These are phyloP conservation scores for Mastomys natalensis DNA, from an alignment of 2,113 vertebrate genomes.

Conservation along the genomic window DNA sequence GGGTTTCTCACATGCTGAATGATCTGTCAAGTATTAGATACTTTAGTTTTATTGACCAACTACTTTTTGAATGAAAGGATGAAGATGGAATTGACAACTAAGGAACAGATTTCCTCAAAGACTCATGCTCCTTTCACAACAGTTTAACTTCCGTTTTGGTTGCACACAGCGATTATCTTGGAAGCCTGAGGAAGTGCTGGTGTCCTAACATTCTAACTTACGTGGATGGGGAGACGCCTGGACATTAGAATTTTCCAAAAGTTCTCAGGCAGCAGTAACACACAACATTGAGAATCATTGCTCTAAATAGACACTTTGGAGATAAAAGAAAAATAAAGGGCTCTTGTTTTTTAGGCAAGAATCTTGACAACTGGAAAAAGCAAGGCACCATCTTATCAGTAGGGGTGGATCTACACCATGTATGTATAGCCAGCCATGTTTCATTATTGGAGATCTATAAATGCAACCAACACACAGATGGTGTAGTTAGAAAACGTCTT, in stretches of 20 bases:
- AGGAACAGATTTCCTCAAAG: background rate
- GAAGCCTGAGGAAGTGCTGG: background rate
- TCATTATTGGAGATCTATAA: slow-evolving; percentile 21
- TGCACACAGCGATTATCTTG: background rate
- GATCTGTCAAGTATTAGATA: background rate
- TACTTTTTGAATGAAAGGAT: slow-evolving; percentile 47
- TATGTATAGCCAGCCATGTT: background rate
- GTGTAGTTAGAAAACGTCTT: background rate
- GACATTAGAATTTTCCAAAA: background rate
- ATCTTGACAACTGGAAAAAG: slow-evolving; percentile 27
- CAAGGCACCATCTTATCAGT: background rate
- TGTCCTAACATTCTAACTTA: background rate
- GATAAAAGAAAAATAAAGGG: background rate
- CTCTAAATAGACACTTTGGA: background rate
- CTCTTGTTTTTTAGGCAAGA: background rate
- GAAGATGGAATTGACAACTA: background rate
- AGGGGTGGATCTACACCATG: background rate
- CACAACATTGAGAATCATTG: background rate
- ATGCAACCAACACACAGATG: background rate
- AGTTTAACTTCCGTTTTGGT: background rate
- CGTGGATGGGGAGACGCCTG: background rate
- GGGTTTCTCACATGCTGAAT: background rate
- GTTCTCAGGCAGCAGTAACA: background rate
- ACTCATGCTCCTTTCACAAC: slow-evolving; percentile 8
- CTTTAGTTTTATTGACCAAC: background rate